Evolutionary conservation across 2,888 invertebrate genomes (phyloP), one percentile per base, ranked within the genome.

Genomic region (Drosophila siamana): DNA sequence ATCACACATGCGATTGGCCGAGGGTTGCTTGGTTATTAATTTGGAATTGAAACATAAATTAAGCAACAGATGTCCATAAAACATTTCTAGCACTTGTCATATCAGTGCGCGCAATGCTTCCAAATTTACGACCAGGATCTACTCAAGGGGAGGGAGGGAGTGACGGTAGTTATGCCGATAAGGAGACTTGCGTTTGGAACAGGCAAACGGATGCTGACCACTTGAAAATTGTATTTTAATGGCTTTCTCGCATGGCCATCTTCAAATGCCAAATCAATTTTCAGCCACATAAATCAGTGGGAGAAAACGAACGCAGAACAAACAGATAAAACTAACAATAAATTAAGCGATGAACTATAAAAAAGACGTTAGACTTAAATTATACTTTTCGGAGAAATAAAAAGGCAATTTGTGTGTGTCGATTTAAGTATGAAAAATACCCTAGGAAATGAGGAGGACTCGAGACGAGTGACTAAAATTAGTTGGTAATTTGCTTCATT

Each of bases 31-130:
- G 50, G 28, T 60, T 59, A 68, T 67, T 67, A 63, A 62, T 61
- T 51, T 66, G 75, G 48, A 67, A 84, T 81, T 83, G 83, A 81
- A 86, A 79, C 83, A 83, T 83, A 83, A 83, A 86, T 83, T 81
- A 81, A 69, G 86, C 77, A 86, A 80, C 82, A 86, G 73, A 86
- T 83, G 86, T 71, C 64, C 80, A 80, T 72, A 75, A 78, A 82
- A 61, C 80, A 82, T 80, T 72, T 80, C 28, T 69, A 70, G 63
- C 80, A 83, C 86, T 86, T 83, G 84, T 83, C 80, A 77, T 83
- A 83, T 83, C 83, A 83, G 11, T 26, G 75, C 56, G 75, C 56
- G 51, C 57, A 74, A 69, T 57, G 64, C 54, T 38, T 30, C 26
- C 7, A 64, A 52, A 78, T 83, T 86, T 83, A 83, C 63, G 86